phyloP scores from a whole-genome alignment of 2,888 invertebrate genomes.

The Tenthredo distinguenda region DNA sequence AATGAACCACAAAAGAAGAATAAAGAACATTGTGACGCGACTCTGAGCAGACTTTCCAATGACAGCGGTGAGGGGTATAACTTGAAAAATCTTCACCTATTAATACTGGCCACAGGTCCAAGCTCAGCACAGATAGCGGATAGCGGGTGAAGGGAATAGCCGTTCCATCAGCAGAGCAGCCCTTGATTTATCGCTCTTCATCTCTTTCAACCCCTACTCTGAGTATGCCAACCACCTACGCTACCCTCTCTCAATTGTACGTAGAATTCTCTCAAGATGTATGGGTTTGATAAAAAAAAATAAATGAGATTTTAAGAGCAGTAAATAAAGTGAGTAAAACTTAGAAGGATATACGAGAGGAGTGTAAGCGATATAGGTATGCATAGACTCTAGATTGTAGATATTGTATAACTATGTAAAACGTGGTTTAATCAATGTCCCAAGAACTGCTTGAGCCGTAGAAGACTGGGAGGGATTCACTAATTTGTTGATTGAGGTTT shows the following conservation, averaged over 20 bases:
- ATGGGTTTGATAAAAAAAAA: not conserved
- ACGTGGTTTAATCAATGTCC: conserved; percentile 23
- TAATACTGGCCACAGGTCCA: conserved; percentile 37
- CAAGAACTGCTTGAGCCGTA: conserved; percentile 18
- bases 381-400: not conserved
- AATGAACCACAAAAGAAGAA: not conserved
- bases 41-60: conserved; percentile 1
- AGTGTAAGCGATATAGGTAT: not conserved
- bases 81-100: conserved; percentile 38
- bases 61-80: not conserved
- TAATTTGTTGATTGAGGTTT: conserved; percentile 49
- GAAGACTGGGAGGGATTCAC: conserved; percentile 28
- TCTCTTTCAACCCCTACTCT: not conserved
- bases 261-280: conserved; percentile 2
- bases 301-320: not conserved
- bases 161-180: conserved; percentile 30
- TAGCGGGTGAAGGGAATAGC: conserved; percentile 37
- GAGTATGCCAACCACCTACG: not conserved
- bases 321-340: not conserved
- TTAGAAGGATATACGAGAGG: not conserved
- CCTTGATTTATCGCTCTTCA: conserved; percentile 20
- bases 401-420: conserved; percentile 1
- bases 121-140: conserved; percentile 31
- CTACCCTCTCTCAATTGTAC: conserved; percentile 23
- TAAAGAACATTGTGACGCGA: not conserved